These are phyloP conservation scores for Phenganax marumi DNA, from an alignment of 92 coral and sea anemone species.

Conservation along the genomic window DNA sequence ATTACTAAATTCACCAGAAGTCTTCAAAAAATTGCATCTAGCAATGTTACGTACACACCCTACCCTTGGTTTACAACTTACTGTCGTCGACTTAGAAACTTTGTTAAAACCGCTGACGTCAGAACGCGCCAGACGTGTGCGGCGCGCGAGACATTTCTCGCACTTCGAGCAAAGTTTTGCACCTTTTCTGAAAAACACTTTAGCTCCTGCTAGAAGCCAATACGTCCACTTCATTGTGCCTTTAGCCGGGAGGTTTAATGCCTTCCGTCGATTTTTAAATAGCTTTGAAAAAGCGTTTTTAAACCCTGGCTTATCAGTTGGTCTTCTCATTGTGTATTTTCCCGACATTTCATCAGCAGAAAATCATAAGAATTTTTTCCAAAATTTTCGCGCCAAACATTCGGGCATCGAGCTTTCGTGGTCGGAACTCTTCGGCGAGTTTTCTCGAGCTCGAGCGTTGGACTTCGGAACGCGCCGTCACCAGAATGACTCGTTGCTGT, in stretches of 20 bases:
- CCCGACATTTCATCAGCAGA: constrained; percentile 68
- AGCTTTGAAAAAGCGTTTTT: constrained; percentile 78
- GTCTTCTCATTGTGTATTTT: constrained; percentile 85
- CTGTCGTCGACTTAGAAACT: constrained; percentile 72
- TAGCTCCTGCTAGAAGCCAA: constrained; percentile 50
- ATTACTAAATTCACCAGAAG: constrained; percentile 75
- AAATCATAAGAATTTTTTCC: constrained; percentile 68
- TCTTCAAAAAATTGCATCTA: constrained; percentile 80
- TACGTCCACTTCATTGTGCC: constrained; percentile 86
- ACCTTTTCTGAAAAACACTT: constrained; percentile 73
- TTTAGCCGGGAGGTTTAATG: constrained; percentile 70
- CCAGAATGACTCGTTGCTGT: constrained; percentile 70
- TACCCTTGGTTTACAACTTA: constrained; percentile 77
- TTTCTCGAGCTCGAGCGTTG: constrained; percentile 87
- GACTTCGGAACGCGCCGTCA: constrained; percentile 84
- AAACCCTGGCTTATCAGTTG: constrained; percentile 64
- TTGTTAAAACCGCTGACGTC: constrained; percentile 82
- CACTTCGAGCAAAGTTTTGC: constrained; percentile 90
- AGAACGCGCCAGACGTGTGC: constrained; percentile 69
- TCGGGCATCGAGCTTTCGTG: constrained; percentile 77
- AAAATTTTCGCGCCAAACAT: constrained; percentile 64
- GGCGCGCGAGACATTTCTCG: constrained; percentile 79
- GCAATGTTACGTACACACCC: constrained; percentile 86
- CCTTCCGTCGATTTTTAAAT: constrained; percentile 65
- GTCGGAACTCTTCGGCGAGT: constrained; percentile 86